Base-by-base conservation (phyloP, 2,888 invertebrate genomes). In the Drosophila gaucha region DNA sequence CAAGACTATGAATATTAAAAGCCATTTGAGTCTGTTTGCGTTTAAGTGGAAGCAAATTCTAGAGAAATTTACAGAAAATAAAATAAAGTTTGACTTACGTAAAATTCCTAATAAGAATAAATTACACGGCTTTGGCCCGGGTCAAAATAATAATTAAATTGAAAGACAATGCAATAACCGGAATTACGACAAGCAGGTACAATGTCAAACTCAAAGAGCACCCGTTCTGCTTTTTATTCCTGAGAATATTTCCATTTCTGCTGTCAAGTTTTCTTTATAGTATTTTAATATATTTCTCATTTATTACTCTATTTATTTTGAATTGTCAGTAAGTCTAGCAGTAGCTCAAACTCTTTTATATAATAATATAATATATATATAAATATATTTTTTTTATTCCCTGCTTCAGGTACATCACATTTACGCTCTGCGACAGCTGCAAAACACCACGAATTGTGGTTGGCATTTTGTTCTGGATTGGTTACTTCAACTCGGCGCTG, bases 401-500 rank as follows among this genome's bases (percentile, higher is more conserved):
- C 6, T 47, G n/a, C 31, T 91, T 75, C 91, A 98, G 98, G 98
- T 97, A 97, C 92, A 93, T 96, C 86, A 96, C 95, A 90, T 95
- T 96, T 58, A 93, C 96, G 0, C 92, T 96, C 0, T 96, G 97
- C 89, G 93, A 94, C 52, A 93, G 94, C 4, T 98, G 97, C 91
- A 94, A 95, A 39, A 96, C 96, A 58, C 98, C 98, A 0, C 95
- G 95, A 2, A 94, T 96, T 35, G 95, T 99, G 33, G 97, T 98
- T 44, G 96, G 97, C 0, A 94, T 96, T 6, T 95, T 98, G 31
- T 99, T 99, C 93, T 99, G 99, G 99, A 96, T 98, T 60, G 99
- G 99, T 30, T 99, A 99, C 93, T 97, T 98, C 93, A 99, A 99
- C 93, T 98, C 98, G 10, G 97, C 98, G 20, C 94, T 99, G 52